These are phyloP conservation scores for Orchestes rusci DNA, from an alignment of 2,888 invertebrate species.

Conservation along the genomic window DNA sequence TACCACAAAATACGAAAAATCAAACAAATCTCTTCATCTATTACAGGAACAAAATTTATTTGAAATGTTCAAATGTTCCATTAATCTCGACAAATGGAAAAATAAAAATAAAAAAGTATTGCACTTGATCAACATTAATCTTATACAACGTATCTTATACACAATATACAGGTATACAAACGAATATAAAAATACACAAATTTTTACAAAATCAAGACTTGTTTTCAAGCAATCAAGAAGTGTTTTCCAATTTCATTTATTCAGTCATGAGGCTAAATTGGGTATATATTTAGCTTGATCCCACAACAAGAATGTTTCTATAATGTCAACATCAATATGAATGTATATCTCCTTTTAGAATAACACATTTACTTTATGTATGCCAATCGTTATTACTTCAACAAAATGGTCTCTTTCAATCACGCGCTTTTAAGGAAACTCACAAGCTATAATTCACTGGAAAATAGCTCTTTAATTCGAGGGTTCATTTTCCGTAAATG, in stretches of 20 bases:
- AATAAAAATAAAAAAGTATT: slow-evolving; percentile 20
- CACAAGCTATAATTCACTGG: no score
- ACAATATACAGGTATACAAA: slow-evolving; percentile 22
- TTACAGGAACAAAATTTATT: slow-evolving; percentile 20
- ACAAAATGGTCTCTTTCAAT: not conserved
- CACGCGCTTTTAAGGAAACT: no score
- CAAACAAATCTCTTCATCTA: no score
- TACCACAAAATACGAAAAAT: no score
- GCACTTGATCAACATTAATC: slow-evolving; percentile 20
- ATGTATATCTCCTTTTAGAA: slow-evolving; percentile 7
- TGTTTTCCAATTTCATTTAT: slow-evolving; percentile 11
- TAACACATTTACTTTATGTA: slow-evolving; percentile 13
- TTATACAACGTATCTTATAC: no score
- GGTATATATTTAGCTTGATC: slow-evolving; percentile 14
- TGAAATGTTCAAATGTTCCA: slow-evolving; percentile 5
- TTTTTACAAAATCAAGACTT: slow-evolving; percentile 19
- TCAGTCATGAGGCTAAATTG: slow-evolving; percentile 20
- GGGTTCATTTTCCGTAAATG: no score
- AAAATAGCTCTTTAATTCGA: no score
- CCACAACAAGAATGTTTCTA: slow-evolving; percentile 15
- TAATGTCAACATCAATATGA: slow-evolving; percentile 17
- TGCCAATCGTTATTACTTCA: not conserved
- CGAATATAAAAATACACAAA: slow-evolving; percentile 22
- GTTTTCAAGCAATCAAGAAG: slow-evolving; percentile 8
- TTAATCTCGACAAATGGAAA: slow-evolving; percentile 17